Evolutionary conservation across 2,797 vertebrate species (phyloP).

Genomic region (Acrocephalus scirpaceus): DNA sequence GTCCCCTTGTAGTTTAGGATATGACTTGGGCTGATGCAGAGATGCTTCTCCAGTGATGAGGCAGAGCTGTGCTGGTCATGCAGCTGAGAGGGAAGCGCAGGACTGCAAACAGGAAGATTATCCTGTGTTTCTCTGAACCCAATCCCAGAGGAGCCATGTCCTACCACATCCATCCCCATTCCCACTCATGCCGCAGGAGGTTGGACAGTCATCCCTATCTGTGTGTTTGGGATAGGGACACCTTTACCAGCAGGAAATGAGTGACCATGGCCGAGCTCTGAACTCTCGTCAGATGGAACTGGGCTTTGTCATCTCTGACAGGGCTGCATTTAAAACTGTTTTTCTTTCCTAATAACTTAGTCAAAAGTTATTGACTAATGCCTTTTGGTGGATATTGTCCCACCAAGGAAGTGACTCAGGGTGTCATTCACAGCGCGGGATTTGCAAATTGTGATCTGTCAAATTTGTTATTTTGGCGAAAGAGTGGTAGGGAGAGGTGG

Average conservation of each 20-base stretch:
- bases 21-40: neutral
- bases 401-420: constrained; percentile 37
- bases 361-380: too few relatives aligned
- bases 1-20: neutral
- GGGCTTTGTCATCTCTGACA: neutral
- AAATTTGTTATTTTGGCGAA: neutral
- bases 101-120: neutral
- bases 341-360: neutral
- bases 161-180: neutral
- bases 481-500: neutral
- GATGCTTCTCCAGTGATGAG: neutral
- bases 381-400: neutral
- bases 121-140: neutral
- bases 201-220: fast-evolving
- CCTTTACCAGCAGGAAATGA: constrained; percentile 34
- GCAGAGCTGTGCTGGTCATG: neutral
- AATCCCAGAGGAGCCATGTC: neutral
- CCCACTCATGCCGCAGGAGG: fast-evolving
- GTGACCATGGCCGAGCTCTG: neutral
- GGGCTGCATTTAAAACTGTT: neutral
- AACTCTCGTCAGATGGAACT: neutral
- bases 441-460: neutral
- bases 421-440: fast-evolving
- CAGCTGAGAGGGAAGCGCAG: neutral
- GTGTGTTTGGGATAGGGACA: fast-evolving